phyloP scores from a whole-genome alignment of 2,888 invertebrate genomes.

The Dicranocentrus wangi region DNA sequence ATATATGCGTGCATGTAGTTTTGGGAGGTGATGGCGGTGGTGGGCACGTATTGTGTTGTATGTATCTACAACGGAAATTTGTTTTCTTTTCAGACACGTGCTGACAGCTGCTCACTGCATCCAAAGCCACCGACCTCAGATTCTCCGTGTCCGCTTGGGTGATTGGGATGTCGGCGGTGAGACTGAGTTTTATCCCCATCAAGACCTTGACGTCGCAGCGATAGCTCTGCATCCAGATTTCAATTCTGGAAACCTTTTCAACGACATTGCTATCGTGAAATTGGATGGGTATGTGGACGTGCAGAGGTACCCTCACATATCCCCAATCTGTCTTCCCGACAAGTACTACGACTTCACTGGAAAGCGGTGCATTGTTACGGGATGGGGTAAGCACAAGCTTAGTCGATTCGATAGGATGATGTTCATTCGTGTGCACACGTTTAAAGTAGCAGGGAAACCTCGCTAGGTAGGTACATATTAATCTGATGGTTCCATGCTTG shows the following conservation, averaged over 20 bases:
- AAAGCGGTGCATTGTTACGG: slow-evolving; percentile 94
- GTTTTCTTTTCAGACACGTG: slow-evolving; percentile 11
- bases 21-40: too few species aligned
- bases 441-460: too few species aligned
- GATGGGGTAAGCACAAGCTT: slow-evolving; percentile 83
- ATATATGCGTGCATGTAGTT: too few species aligned
- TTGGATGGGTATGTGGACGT: slow-evolving; percentile 89
- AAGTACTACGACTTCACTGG: slow-evolving; percentile 86
- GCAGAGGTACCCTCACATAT: slow-evolving; percentile 82
- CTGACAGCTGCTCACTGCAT: slow-evolving; percentile 86
- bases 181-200: slow-evolving; percentile 93
- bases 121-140: slow-evolving; percentile 88
- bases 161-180: slow-evolving; percentile 97
- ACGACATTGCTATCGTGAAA: slow-evolving; percentile 92
- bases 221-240: slow-evolving; percentile 93
- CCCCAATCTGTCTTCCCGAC: slow-evolving; percentile 92
- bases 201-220: slow-evolving; percentile 87
- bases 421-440: too few species aligned
- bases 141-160: slow-evolving; percentile 89
- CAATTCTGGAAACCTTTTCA: slow-evolving; percentile 94
- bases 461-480: too few species aligned
- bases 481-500: too few species aligned
- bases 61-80: too few species aligned
- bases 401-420: too few species aligned
- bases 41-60: too few species aligned